These are phyloP conservation scores for Zootoca vivipara DNA, from an alignment of 2,113 vertebrate species.

Conservation along the genomic window DNA sequence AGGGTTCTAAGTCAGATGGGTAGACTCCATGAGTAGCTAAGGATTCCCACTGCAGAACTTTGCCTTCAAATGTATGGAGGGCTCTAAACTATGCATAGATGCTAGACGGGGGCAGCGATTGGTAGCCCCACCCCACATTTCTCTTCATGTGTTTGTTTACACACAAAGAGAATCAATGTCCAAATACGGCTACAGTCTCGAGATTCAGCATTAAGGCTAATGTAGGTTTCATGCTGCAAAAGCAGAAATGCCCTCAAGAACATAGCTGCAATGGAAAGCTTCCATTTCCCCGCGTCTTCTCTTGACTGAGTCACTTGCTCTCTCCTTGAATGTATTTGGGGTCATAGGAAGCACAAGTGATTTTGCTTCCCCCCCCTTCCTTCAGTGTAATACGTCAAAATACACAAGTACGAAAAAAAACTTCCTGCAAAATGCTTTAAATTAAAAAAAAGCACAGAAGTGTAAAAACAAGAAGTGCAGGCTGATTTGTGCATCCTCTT, in stretches of 20 bases:
- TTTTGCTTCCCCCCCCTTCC: not conserved
- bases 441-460: too few relatives aligned
- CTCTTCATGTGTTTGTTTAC: too few relatives aligned
- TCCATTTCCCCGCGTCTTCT: not conserved
- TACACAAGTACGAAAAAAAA: too few relatives aligned
- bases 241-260: not conserved
- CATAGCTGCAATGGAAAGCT: not conserved
- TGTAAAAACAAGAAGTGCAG: not conserved
- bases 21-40: too few relatives aligned
- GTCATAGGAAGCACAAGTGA: not conserved
- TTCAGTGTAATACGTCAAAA: not conserved
- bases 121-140: too few relatives aligned
- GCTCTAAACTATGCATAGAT: too few relatives aligned
- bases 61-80: too few relatives aligned
- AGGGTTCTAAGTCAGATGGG: too few relatives aligned
- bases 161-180: not conserved
- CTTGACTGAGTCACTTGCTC: not conserved
- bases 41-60: too few relatives aligned
- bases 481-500: not conserved
- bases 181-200: not conserved
- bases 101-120: too few relatives aligned
- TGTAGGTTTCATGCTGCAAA: not conserved
- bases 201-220: not conserved
- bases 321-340: not conserved
- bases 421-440: too few relatives aligned